Evolutionary conservation across 2,888 invertebrate genomes (phyloP).

Genomic region (Rhagophthalmus giganteus): DNA sequence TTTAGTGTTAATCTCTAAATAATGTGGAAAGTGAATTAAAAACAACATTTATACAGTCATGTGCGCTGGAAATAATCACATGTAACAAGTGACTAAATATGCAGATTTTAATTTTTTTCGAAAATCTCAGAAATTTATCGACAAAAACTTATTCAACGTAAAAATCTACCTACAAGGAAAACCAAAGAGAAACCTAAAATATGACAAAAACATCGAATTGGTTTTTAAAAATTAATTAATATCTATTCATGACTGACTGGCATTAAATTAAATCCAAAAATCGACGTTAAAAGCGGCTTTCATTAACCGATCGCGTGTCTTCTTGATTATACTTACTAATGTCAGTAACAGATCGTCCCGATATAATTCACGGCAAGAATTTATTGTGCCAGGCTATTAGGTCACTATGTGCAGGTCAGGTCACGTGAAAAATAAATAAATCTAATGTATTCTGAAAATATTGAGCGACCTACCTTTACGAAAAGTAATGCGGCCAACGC

Average conservation of each 20-base stretch:
- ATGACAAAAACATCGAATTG: too few relatives aligned
- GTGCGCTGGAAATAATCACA: too few relatives aligned
- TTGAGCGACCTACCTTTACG: conserved; percentile 42
- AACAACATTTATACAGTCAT: too few relatives aligned
- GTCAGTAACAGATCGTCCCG: conserved; percentile 4
- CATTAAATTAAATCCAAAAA: background rate
- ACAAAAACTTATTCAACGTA: too few relatives aligned
- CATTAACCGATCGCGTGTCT: too few relatives aligned
- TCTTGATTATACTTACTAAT: too few relatives aligned
- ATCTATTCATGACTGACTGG: background rate
- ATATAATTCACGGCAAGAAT: conserved; percentile 9
- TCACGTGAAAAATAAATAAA: conserved; percentile 31
- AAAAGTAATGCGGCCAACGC: conserved; percentile 35
- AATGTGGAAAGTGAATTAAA: conserved; percentile 9
- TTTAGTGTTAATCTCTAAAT: conserved; percentile 5
- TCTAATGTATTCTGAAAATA: conserved; percentile 36
- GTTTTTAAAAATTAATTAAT: background rate
- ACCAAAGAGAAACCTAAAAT: too few relatives aligned
- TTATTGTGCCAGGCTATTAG: conserved; percentile 24
- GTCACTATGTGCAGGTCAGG: conserved; percentile 27
- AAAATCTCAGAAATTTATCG: too few relatives aligned
- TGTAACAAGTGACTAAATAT: too few relatives aligned
- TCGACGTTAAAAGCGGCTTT: too few relatives aligned
- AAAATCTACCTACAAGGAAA: too few relatives aligned
- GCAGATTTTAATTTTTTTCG: too few relatives aligned